A percentile compares a stretch with the other conserved stretches of the same genome.
phyloP scores from a whole-genome alignment of 2,797 vertebrate genomes.

The Pogonophryne albipinna region DNA sequence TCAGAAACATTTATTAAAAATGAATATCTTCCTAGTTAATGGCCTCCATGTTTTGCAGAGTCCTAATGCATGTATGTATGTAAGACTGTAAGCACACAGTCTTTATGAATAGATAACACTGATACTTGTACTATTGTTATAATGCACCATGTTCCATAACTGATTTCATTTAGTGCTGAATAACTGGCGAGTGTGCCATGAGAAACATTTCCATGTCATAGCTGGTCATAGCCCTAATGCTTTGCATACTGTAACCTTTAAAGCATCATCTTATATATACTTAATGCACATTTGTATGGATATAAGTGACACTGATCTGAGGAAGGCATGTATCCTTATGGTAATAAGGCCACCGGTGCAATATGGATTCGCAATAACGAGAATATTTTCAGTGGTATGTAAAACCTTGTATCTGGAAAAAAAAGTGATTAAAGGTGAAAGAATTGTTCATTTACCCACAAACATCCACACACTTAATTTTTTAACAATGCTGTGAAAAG shows the following conservation, averaged over 20 bases:
- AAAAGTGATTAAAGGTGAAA: background rate
- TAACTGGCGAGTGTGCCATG: slow-evolving; percentile 39
- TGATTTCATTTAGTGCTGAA: slow-evolving; percentile 30
- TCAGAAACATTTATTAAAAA: slow-evolving; percentile 27
- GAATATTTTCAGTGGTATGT: slow-evolving; percentile 5
- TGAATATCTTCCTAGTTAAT: background rate
- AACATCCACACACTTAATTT: slow-evolving; percentile 14
- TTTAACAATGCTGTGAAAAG: slow-evolving; percentile 37
- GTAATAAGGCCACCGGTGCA: slow-evolving; percentile 20
- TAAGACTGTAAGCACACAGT: slow-evolving; percentile 19
- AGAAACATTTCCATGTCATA: slow-evolving; percentile 16
- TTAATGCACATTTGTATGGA: slow-evolving; percentile 36
- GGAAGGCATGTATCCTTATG: slow-evolving; percentile 16
- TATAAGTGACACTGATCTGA: slow-evolving; percentile 35
- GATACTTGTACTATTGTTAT: slow-evolving; percentile 15
- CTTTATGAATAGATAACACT: slow-evolving; percentile 17
- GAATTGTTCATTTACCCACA: slow-evolving; percentile 12
- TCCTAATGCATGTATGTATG: slow-evolving; percentile 26
- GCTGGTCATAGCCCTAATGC: slow-evolving; percentile 30
- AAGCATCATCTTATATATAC: slow-evolving; percentile 32
- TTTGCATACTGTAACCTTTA: slow-evolving; percentile 49
- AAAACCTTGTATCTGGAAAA: slow-evolving; percentile 18
- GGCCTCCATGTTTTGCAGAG: slow-evolving; percentile 14
- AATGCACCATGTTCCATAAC: slow-evolving; percentile 21
- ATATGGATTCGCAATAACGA: slow-evolving; percentile 14